phyloP scores from a whole-genome alignment of 2,797 vertebrate species.

The Ataeniobius toweri region DNA sequence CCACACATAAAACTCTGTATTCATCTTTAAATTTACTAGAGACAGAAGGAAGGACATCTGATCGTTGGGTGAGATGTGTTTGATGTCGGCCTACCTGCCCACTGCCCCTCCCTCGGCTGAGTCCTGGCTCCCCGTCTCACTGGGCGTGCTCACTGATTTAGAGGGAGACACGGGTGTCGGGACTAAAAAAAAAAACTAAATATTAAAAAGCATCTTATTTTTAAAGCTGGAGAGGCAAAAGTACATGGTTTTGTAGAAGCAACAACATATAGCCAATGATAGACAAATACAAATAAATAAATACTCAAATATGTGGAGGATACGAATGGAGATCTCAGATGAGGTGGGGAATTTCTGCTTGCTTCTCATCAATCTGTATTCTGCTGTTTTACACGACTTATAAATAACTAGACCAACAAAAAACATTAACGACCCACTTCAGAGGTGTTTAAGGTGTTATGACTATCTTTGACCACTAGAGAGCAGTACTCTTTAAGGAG shows the following conservation, averaged over 20 bases:
- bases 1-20: neutral
- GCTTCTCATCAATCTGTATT: slow-evolving; percentile 42
- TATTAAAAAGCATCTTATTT: slow-evolving; percentile 91
- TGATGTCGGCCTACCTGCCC: slow-evolving; percentile 83
- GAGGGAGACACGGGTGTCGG: slow-evolving; percentile 97
- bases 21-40: neutral
- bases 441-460: slow-evolving; percentile 42
- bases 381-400: slow-evolving; percentile 23
- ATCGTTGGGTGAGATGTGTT: neutral
- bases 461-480: slow-evolving; percentile 63
- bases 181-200: slow-evolving; percentile 94
- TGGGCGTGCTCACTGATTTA: slow-evolving; percentile 97
- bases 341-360: slow-evolving; percentile 74
- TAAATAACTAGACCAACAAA: slow-evolving; percentile 38
- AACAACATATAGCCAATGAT: slow-evolving; percentile 54
- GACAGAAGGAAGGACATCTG: neutral
- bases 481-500: slow-evolving; percentile 35
- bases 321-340: slow-evolving; percentile 66
- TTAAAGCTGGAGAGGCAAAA: slow-evolving; percentile 88
- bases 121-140: slow-evolving; percentile 97
- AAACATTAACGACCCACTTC: slow-evolving; percentile 29
- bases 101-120: slow-evolving; percentile 91
- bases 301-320: slow-evolving; percentile 67
- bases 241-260: slow-evolving; percentile 65
- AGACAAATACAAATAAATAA: slow-evolving; percentile 58